These are phyloP conservation scores for Luperina nickerlii DNA, from an alignment of 2,888 invertebrate species.

Conservation along the genomic window DNA sequence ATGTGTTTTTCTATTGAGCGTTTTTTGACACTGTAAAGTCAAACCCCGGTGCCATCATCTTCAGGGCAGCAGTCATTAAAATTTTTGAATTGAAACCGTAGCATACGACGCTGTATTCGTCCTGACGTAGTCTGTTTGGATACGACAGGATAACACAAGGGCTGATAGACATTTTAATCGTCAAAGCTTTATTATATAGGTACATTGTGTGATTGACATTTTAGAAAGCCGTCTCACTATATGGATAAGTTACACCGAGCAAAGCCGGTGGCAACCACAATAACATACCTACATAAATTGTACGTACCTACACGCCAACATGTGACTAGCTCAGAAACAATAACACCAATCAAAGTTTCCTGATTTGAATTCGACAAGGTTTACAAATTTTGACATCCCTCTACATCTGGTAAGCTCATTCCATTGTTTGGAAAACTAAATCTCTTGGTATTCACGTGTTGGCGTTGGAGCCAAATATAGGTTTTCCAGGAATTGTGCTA, in stretches of 20 bases:
- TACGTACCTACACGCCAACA: neutral
- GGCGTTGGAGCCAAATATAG: conserved; percentile 9
- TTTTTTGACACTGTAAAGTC: neutral
- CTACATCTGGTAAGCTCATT: conserved; percentile 1
- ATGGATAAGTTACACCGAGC: neutral
- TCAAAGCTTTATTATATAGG: neutral
- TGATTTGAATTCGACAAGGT: neutral
- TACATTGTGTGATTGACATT: neutral
- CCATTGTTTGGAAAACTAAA: conserved; percentile 19
- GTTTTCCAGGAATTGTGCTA: conserved; percentile 5
- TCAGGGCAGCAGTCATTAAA: no score
- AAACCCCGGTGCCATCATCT: neutral
- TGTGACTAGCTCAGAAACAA: neutral
- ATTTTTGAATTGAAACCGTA: no score
- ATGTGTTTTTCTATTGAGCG: neutral
- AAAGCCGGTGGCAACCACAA: neutral
- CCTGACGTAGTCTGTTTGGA: neutral
- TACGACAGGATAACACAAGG: neutral
- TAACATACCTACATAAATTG: no score
- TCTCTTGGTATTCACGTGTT: neutral
- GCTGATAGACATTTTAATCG: neutral
- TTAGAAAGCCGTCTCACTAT: neutral
- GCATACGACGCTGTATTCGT: neutral
- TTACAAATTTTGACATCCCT: conserved; percentile 5
- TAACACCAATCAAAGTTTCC: conserved; percentile 16